Evolutionary conservation across 2,113 vertebrate genomes (phyloP).

Genomic region (Tupaia tana): DNA sequence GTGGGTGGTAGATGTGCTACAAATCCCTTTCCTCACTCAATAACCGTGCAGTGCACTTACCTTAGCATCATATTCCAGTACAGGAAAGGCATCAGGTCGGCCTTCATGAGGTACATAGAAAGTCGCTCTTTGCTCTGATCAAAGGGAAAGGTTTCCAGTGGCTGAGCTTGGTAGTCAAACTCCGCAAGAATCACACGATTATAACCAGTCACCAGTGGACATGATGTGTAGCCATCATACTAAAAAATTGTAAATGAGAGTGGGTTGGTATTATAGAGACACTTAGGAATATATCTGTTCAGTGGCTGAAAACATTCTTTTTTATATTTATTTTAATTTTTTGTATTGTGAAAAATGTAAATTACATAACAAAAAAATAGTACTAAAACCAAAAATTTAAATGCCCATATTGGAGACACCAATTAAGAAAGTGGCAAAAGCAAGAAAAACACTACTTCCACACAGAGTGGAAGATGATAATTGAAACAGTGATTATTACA

Average conservation of each 20-base stretch:
- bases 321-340: neutral
- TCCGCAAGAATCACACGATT: constrained; percentile 96
- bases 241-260: constrained; percentile 80
- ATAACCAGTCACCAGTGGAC: constrained; percentile 95
- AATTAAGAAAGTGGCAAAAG: neutral
- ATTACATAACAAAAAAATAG: neutral
- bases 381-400: constrained; percentile 16
- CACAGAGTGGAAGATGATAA: neutral
- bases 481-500: neutral
- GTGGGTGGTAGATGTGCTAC: rapidly evolving
- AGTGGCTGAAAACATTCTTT: neutral
- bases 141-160: constrained; percentile 97
- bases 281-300: neutral
- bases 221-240: constrained; percentile 99
- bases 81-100: constrained; percentile 95
- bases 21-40: neutral
- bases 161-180: constrained; percentile 93
- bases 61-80: constrained; percentile 96
- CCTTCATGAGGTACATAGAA: constrained; percentile 97
- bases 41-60: constrained; percentile 84
- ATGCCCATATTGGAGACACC: neutral
- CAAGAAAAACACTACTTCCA: neutral
- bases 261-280: neutral
- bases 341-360: neutral
- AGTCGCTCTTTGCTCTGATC: constrained; percentile 95